A percentile compares a stretch with the other conserved stretches of the same genome.
Evolutionary conservation across 2,888 invertebrate genomes (phyloP).

Genomic region (Drosophila picticornis): DNA sequence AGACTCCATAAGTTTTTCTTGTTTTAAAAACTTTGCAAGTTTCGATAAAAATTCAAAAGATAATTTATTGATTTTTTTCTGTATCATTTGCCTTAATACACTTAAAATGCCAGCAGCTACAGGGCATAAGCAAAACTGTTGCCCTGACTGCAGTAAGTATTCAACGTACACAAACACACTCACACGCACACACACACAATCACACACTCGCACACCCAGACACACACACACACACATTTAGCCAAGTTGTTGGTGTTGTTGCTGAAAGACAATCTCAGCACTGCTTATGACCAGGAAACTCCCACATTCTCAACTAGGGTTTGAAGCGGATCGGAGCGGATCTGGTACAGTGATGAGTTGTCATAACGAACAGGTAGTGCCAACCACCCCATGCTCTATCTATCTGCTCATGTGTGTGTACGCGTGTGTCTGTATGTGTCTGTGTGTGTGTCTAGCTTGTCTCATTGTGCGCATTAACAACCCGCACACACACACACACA

Average conservation of each 20-base stretch:
- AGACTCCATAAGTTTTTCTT: neutral
- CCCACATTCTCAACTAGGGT: conserved; percentile 1
- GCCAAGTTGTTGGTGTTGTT: conserved; percentile 17
- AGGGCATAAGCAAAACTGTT: conserved; percentile 5
- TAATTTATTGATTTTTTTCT: conserved; percentile 1
- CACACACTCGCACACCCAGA: neutral
- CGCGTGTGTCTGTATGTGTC: neutral
- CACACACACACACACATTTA: conserved; percentile 3
- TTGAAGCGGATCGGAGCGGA: neutral
- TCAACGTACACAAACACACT: neutral
- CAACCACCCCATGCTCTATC: neutral
- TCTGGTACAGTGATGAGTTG: conserved; percentile 8
- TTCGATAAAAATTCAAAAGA: neutral
- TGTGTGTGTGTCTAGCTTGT: conserved; percentile 46
- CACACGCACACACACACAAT: neutral
- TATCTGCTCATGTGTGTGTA: neutral
- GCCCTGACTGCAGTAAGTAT: neutral
- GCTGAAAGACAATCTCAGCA: conserved; percentile 41
- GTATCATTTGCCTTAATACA: conserved; percentile 1
- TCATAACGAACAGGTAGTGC: conserved; percentile 18
- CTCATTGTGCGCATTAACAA: conserved; percentile 58
- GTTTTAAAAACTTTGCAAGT: neutral
- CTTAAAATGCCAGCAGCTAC: neutral
- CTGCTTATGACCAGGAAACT: conserved; percentile 29
- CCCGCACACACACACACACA: conserved; percentile 6